Base-by-base conservation (phyloP, 1,140 invertebrate species). In the Fragariocoptes setiger region DNA sequence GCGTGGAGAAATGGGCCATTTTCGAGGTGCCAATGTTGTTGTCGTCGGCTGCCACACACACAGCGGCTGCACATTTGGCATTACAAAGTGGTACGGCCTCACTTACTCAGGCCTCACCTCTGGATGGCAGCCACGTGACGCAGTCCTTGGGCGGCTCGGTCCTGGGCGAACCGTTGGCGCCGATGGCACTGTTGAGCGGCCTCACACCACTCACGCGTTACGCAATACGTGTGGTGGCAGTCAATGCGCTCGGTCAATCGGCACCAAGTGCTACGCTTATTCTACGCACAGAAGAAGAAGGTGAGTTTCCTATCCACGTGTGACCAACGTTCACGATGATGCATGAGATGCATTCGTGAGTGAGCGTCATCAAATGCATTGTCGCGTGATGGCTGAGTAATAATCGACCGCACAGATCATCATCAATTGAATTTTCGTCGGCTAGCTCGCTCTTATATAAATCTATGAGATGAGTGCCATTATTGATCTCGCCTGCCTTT, bases 241-340 rank as follows among this genome's bases (percentile, higher is more conserved):
- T 85, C 59, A 94, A 94, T 55, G 75, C 79, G 57, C 72, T 94
- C 46, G 85, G 85, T 17, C 68, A 70, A 2, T 83, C 80, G 5
- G 72, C 78, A 51, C 77, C 82, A 0, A 88, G 80, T 2, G 74
- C 80, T 48, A 75, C 74, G 13, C 74, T 92, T 0, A 78, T 76
- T 1, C 80, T 88, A 42, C 82, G 79, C 40, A 88, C 83, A 31
- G 75, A 78, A 20, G 83, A 90, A 62, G 83, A 92, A 70, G 65
- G 67, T 67, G 48, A 42, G 41, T 39, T 19, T 39, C n/a, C n/a
- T n/a, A n/a, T n/a, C n/a, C n/a, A n/a, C n/a, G n/a, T n/a, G n/a
- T n/a, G n/a, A n/a, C n/a, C n/a, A n/a, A n/a, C n/a, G n/a, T n/a
- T n/a, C n/a, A n/a, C n/a, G n/a, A n/a, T n/a, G n/a, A n/a, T n/a